A percentile compares a stretch with the other conserved stretches of the same genome.
Evolutionary conservation across 2,113 vertebrate species (phyloP).

Genomic region (Siniperca knerii): DNA sequence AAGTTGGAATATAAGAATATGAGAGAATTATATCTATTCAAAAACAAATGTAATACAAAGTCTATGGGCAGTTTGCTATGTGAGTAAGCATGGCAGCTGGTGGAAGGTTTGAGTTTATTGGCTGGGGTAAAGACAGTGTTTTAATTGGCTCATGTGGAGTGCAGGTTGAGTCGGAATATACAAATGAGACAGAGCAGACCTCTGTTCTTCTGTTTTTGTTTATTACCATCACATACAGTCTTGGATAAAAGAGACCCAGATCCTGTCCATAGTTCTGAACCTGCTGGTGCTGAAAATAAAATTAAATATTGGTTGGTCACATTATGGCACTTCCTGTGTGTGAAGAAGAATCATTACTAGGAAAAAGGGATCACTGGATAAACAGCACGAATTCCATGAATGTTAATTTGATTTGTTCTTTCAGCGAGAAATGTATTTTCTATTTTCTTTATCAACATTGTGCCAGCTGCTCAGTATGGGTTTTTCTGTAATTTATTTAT

Average conservation of each 20-base stretch:
- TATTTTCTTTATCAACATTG: conserved; percentile 27
- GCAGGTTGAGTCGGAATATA: conserved; percentile 18
- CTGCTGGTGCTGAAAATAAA: conserved; percentile 19
- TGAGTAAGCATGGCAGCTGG: conserved; percentile 25
- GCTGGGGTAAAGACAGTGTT: conserved; percentile 34
- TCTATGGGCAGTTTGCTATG: conserved; percentile 4
- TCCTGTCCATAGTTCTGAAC: conserved; percentile 45
- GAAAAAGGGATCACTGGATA: conserved; percentile 17
- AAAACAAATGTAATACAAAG: conserved; percentile 27
- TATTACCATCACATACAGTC: conserved; percentile 8
- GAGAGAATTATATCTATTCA: not conserved
- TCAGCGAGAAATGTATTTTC: conserved; percentile 6
- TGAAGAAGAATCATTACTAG: not conserved
- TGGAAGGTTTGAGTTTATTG: conserved; percentile 34
- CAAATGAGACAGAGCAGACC: conserved; percentile 16
- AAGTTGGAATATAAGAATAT: not conserved
- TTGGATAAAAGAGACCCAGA: not conserved
- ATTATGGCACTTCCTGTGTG: conserved; percentile 15
- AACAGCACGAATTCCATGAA: conserved; percentile 42
- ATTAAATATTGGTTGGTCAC: not conserved
- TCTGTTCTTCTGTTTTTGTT: conserved; percentile 39
- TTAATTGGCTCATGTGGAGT: conserved; percentile 56
- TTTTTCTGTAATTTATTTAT: conserved; percentile 25
- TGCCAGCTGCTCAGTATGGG: conserved; percentile 39
- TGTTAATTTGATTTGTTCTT: conserved; percentile 41